Evolutionary conservation across 1,140 invertebrate genomes (phyloP).

Genomic region (Metopolophium dirhodum): DNA sequence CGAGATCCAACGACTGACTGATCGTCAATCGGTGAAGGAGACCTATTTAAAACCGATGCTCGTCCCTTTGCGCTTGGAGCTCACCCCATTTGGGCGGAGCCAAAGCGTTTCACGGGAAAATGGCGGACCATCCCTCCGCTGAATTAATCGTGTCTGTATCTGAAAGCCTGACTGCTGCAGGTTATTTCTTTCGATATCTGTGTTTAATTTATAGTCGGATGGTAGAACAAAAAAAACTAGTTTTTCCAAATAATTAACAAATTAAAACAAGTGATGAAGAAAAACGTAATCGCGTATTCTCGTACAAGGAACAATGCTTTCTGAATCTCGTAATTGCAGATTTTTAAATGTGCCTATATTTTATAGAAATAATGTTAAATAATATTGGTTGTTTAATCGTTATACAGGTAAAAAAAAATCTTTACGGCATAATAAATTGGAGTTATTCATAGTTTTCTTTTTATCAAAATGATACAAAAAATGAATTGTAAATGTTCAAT

Average conservation of each 20-base stretch:
- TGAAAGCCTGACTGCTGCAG: slow-evolving; percentile 42
- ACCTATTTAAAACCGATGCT: not conserved
- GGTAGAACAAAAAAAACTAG: not conserved
- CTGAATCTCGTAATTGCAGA: not conserved
- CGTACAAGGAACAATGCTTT: not conserved
- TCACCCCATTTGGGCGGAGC: slow-evolving; percentile 11
- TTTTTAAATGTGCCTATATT: not conserved
- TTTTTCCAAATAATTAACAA: not conserved
- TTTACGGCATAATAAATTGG: not conserved
- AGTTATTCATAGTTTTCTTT: not conserved
- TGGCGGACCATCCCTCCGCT: slow-evolving; percentile 35
- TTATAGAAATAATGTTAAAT: not conserved
- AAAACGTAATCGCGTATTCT: not conserved
- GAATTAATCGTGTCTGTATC: slow-evolving; percentile 30
- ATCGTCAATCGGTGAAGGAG: not conserved
- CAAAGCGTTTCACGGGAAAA: not conserved
- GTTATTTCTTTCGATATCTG: not conserved
- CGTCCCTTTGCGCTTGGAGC: not conserved
- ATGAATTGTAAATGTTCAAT: too few relatives aligned
- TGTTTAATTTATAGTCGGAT: not conserved
- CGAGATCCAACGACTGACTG: not conserved
- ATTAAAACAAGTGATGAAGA: not conserved
- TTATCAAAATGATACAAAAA: too few relatives aligned
- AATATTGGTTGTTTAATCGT: not conserved
- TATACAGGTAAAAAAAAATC: not conserved